phyloP scores from a whole-genome alignment of 2,113 vertebrate genomes.

The Limnothrissa miodon region DNA sequence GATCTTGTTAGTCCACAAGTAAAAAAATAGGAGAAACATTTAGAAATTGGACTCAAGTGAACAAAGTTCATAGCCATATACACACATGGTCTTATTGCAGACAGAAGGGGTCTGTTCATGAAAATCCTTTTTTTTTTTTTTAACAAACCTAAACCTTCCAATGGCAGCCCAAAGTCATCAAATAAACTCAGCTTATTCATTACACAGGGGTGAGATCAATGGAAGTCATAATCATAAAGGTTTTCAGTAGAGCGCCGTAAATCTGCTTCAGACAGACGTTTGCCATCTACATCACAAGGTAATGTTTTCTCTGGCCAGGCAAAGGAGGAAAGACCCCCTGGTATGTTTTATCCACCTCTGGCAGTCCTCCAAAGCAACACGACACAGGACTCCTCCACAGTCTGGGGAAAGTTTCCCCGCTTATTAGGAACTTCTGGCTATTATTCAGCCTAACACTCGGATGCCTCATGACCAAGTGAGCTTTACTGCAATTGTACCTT shows the following conservation, averaged over 20 bases:
- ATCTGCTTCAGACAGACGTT: conserved; percentile 9
- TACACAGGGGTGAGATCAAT: conserved; percentile 15
- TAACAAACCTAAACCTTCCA: conserved; percentile 9
- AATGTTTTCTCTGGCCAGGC: conserved; percentile 11
- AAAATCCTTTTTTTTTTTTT: conserved; percentile 9
- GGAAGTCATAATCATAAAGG: conserved; percentile 19
- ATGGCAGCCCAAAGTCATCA: conserved; percentile 13
- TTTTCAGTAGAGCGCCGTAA: background rate
- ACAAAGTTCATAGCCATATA: background rate
- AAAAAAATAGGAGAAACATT: background rate
- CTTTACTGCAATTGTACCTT: background rate
- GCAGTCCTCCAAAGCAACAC: background rate
- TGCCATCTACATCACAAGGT: conserved; percentile 16
- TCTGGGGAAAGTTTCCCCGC: conserved; percentile 6
- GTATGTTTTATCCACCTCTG: conserved; percentile 16
- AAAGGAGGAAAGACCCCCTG: conserved; percentile 11
- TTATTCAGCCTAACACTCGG: background rate
- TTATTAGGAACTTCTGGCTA: conserved; percentile 12
- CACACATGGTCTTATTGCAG: background rate
- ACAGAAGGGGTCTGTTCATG: conserved; percentile 10
- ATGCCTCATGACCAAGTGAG: background rate
- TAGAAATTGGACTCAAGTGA: background rate
- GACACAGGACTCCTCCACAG: conserved; percentile 12
- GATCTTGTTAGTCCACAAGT: background rate
- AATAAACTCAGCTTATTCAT: conserved; percentile 10